Evolutionary conservation across 2,113 vertebrate genomes (phyloP), one percentile per base, ranked within the genome.

Genomic region (Chascanopsetta lugubris): DNA sequence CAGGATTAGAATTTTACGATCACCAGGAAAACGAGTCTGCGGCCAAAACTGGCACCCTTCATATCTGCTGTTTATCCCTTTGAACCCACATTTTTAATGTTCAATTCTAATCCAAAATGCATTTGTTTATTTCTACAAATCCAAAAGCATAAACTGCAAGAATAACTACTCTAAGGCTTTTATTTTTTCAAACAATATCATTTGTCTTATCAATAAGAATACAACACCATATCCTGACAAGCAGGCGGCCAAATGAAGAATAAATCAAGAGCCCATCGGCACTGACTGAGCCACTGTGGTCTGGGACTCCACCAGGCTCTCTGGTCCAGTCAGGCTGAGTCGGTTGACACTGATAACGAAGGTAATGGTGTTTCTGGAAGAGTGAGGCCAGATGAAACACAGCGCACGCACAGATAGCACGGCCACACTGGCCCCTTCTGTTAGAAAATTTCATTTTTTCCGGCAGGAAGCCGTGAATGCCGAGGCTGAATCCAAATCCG

Each of bases 341-440:
- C 65, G 84, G 82, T 84, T 89, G 82, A 86, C 89, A 82, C 81
- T 72, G 93, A 95, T 95, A 95, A 95, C 91, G 92, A 90, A 93
- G 91, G 90, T 93, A 94, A 95, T 94, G 92, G 89, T 11, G 87
- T 95, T 95, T 96, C 94, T 93, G 94, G 95, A 95, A 96, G 92
- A 94, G 91, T 88, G 93, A 91, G 92, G 94, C 92, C 94, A 95
- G 94, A 94, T 94, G 94, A 95, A 93, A 94, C 72, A 89, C 91
- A 90, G 90, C 87, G 90, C 85, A 84, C 70, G 77, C 90, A 87
- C 93, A 95, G 94, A 95, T 95, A 95, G 91, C 93, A 90, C 90
- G 70, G 84, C 89, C 91, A 93, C 90, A 93, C 93, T 92, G 93
- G 86, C 92, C 91, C 92, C 93, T 93, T 94, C 93, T 94, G 93